Evolutionary conservation across 2,888 invertebrate genomes (phyloP), one percentile per base, ranked within the genome.

Genomic region (Ditula angustiorana): DNA sequence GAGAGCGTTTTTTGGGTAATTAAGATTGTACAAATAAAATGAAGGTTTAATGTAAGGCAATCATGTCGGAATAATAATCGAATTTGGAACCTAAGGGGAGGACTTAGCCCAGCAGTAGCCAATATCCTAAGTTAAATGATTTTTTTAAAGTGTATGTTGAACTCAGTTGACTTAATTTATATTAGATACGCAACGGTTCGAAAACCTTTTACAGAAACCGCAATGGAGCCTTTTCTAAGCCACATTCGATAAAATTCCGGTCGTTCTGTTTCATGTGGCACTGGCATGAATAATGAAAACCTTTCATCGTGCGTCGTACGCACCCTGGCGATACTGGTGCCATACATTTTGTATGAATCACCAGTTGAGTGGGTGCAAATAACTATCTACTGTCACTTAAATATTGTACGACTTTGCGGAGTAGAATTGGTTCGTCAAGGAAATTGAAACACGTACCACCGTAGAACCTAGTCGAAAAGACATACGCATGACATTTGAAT

Each of bases 241-340:
- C n/a, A 13, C 4, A n/a, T 11, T 33, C 33, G n/a, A 33, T 19
- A 21, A 4, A 35, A 59, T 26, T 49, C 49, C 3, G 26, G 26
- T 16, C n/a, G 28, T 26, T 19, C 19, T n/a, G 26, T 37, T 49
- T 50, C 28, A 28, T 60, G 50, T 60, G 50, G 50, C 37, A 21
- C 4, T 30, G 24, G n/a, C 10, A 60, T 60, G 37, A 23, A 60
- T 60, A 21, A 60, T 60, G 50, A 21, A 60, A 35, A 24, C 24
- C 59, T 26, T 50, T 41, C 21, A 59, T 21, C 49, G 49, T 2
- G 11, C 11, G 28, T 21, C 49, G 49, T 2, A 16, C 11, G 28
- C 23, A 7, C 24, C n/a, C n/a, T 11, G 13, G 26, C 5, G 41
- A n/a, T 8, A n/a, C 21, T 7, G n/a, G 13, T n/a, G n/a, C 13